A percentile compares a stretch with the other conserved stretches of the same genome.
These are phyloP conservation scores for Caenorhabditis briggsae DNA, from an alignment of 1,140 invertebrate species.

Conservation along the genomic window DNA sequence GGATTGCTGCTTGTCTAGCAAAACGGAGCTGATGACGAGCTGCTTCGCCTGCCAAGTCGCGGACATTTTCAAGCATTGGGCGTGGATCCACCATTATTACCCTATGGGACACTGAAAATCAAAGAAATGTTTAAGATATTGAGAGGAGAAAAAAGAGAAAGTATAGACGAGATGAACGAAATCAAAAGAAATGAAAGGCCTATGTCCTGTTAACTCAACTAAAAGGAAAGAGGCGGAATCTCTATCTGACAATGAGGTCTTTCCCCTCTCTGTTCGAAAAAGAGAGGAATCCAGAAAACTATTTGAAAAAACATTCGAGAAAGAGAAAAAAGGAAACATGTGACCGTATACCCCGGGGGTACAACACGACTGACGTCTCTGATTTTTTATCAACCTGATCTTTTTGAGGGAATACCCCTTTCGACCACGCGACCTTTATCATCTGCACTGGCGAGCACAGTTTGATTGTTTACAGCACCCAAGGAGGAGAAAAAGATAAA, in stretches of 20 bases:
- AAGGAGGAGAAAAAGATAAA: too few relatives aligned
- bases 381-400: too few relatives aligned
- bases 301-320: too few relatives aligned
- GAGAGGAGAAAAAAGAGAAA: neutral
- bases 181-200: neutral
- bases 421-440: too few relatives aligned
- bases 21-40: neutral
- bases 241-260: neutral
- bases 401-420: too few relatives aligned
- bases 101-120: neutral
- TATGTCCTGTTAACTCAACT: conserved; percentile 28
- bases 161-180: neutral
- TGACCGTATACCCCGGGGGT: too few relatives aligned
- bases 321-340: too few relatives aligned
- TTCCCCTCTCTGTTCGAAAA: neutral
- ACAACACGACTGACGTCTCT: too few relatives aligned
- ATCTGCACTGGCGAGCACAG: too few relatives aligned
- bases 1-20: conserved; percentile 7
- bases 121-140: neutral
- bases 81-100: conserved; percentile 1
- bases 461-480: too few relatives aligned
- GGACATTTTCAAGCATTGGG: neutral
- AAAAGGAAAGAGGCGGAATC: neutral
- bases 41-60: neutral
- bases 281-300: neutral